Evolutionary conservation across 2,113 vertebrate species (phyloP).

Genomic region (Motacilla alba): DNA sequence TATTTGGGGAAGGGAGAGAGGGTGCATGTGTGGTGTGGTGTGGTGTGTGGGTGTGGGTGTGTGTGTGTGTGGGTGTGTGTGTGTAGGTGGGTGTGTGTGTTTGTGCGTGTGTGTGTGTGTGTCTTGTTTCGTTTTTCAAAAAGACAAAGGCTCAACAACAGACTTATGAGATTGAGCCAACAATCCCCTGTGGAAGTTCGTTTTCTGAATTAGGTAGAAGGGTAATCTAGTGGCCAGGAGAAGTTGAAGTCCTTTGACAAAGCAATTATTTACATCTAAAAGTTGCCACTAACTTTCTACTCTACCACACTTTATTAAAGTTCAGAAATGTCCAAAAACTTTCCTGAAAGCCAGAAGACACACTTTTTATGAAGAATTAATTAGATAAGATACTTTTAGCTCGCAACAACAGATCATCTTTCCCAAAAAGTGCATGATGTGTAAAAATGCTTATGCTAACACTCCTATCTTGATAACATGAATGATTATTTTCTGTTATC

Average conservation of each 20-base stretch:
- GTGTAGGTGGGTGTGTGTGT: too few species aligned
- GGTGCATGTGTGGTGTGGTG: too few species aligned
- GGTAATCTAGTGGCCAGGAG: not conserved
- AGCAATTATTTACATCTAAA: not conserved
- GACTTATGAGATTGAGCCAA: not conserved
- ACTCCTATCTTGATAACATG: not conserved
- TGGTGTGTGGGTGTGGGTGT: too few species aligned
- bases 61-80: too few species aligned
- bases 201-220: not conserved
- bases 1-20: not conserved
- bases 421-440: not conserved
- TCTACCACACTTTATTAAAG: not conserved
- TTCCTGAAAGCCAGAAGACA: not conserved
- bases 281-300: not conserved
- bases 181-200: not conserved
- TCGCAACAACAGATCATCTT: not conserved
- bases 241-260: not conserved
- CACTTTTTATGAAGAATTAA: not conserved
- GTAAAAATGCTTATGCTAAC: not conserved
- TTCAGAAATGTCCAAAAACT: not conserved
- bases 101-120: too few species aligned
- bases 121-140: not conserved
- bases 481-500: not conserved
- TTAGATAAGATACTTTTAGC: not conserved
- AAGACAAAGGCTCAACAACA: not conserved